Percentiles rank a stretch among this genome's conserved stretches.
phyloP scores from a whole-genome alignment of 2,113 vertebrate species.

The Serinus canaria region DNA sequence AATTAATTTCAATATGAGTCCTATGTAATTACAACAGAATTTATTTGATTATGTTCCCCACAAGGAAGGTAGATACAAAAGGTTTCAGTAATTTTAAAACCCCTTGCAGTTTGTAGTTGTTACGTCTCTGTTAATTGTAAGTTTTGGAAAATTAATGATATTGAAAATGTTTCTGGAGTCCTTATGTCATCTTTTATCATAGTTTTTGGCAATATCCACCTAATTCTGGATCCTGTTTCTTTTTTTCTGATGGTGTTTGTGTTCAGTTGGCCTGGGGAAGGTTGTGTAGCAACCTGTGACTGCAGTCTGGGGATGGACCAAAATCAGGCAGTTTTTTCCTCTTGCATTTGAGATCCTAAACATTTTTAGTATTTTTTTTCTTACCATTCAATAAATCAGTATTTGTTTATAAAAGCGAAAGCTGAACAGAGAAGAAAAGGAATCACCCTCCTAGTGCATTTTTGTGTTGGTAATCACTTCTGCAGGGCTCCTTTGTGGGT shows the following conservation, averaged over 20 bases:
- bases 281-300: neutral
- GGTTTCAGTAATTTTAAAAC: neutral
- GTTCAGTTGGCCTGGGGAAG: neutral
- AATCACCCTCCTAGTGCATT: neutral
- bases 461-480: neutral
- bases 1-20: constrained; percentile 68
- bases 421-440: neutral
- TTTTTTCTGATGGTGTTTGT: neutral
- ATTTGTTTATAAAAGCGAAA: neutral
- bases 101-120: neutral
- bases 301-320: neutral
- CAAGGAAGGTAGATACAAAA: neutral
- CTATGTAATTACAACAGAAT: constrained; percentile 60
- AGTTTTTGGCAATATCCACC: neutral
- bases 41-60: constrained; percentile 56
- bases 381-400: neutral
- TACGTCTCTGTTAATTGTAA: neutral
- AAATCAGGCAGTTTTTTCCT: neutral
- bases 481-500: neutral
- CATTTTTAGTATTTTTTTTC: neutral
- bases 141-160: neutral
- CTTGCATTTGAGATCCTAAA: neutral
- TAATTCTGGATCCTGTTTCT: neutral
- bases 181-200: neutral
- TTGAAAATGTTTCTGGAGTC: neutral